Evolutionary conservation across 1,140 invertebrate genomes (phyloP).

Genomic region (Papilio machaon): DNA sequence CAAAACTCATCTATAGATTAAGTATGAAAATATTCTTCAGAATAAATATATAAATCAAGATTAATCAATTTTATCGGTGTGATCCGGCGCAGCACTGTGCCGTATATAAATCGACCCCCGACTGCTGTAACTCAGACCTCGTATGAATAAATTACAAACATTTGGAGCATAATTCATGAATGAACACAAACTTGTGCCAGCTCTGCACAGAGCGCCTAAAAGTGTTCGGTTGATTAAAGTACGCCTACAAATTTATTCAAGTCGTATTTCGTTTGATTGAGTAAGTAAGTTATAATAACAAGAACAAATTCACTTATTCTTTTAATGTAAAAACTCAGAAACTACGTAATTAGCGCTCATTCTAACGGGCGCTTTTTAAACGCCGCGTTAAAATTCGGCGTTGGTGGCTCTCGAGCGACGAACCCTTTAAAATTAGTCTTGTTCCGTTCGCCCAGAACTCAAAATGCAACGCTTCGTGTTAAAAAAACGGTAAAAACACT

Average conservation of each 20-base stretch:
- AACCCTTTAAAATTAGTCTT: too few relatives aligned
- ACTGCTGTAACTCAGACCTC: slow-evolving; percentile 15
- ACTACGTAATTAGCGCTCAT: not conserved
- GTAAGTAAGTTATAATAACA: not conserved
- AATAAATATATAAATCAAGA: not conserved
- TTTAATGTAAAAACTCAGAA: not conserved
- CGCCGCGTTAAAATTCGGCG: too few relatives aligned
- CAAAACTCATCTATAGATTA: not conserved
- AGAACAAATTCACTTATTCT: not conserved
- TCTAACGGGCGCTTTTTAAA: too few relatives aligned
- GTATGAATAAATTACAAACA: slow-evolving; percentile 27
- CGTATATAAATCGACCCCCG: not conserved
- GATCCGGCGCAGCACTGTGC: not conserved
- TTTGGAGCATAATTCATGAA: slow-evolving; percentile 24
- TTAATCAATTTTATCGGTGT: slow-evolving; percentile 17
- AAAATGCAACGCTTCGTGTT: too few relatives aligned
- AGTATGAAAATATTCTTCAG: not conserved
- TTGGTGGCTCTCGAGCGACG: too few relatives aligned
- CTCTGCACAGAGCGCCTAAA: not conserved
- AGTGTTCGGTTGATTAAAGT: slow-evolving; percentile 4
- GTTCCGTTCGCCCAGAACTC: too few relatives aligned
- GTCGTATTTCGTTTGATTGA: not conserved
- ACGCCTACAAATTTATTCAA: not conserved
- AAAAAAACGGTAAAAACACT: too few relatives aligned
- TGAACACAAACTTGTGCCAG: slow-evolving; percentile 14